Percentiles rank a stretch among this genome's conserved stretches.
Evolutionary conservation across 2,888 invertebrate genomes (phyloP).

Genomic region (Drosophila conformis): DNA sequence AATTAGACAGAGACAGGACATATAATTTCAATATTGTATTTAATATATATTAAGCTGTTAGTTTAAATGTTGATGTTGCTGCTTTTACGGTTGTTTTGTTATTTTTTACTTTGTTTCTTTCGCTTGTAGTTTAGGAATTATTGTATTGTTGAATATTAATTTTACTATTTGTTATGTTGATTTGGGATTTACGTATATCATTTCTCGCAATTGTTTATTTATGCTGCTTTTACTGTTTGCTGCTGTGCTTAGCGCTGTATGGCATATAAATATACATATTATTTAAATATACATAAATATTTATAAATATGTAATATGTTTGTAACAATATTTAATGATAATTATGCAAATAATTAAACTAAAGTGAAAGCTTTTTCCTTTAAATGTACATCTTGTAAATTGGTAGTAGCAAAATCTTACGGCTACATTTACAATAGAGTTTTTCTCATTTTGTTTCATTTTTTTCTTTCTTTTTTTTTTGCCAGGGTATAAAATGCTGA

Average conservation of each 20-base stretch:
- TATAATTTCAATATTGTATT: slow-evolving; percentile 56
- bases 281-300: slow-evolving; percentile 49
- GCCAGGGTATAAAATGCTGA: slow-evolving; percentile 69
- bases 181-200: slow-evolving; percentile 64
- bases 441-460: slow-evolving; percentile 31
- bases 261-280: slow-evolving; percentile 61
- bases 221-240: slow-evolving; percentile 31
- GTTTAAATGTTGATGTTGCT: slow-evolving; percentile 31
- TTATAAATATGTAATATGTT: slow-evolving; percentile 79
- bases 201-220: slow-evolving; percentile 37
- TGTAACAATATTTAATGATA: slow-evolving; percentile 74
- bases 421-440: slow-evolving; percentile 70
- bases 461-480: slow-evolving; percentile 25
- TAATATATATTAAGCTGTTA: slow-evolving; percentile 53
- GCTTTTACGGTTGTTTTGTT: slow-evolving; percentile 25
- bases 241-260: slow-evolving; percentile 63
- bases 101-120: slow-evolving; percentile 18
- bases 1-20: slow-evolving; percentile 78
- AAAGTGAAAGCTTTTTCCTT: slow-evolving; percentile 79
- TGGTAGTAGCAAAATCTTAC: slow-evolving; percentile 79
- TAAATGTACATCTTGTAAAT: slow-evolving; percentile 77
- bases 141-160: slow-evolving; percentile 38
- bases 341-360: slow-evolving; percentile 78
- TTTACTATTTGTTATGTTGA: slow-evolving; percentile 41
- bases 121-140: slow-evolving; percentile 22